phyloP scores from a whole-genome alignment of 2,113 vertebrate species.

The Loxodonta africana region DNA sequence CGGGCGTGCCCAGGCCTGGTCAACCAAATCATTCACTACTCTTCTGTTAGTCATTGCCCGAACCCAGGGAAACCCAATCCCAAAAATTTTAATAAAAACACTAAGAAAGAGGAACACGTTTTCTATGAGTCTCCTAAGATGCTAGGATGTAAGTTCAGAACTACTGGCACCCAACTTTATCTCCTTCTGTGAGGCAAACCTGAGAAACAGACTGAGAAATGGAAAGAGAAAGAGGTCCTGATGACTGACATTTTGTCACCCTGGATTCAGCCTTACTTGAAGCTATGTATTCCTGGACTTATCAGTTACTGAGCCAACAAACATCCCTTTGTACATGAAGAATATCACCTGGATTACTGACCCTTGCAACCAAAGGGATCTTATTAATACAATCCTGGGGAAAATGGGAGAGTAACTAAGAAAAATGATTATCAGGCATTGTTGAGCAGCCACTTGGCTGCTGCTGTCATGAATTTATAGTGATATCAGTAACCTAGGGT shows the following conservation, averaged over 20 bases:
- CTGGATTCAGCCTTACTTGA: neutral
- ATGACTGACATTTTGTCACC: neutral
- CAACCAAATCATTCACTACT: neutral
- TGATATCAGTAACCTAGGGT: neutral
- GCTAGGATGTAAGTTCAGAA: neutral
- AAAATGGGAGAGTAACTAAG: neutral
- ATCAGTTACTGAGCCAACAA: neutral
- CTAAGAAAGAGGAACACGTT: neutral
- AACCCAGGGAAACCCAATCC: neutral
- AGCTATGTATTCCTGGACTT: neutral
- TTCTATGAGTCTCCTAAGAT: neutral
- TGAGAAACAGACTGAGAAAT: neutral
- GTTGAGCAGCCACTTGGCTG: neutral
- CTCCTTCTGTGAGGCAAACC: neutral
- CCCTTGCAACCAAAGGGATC: neutral
- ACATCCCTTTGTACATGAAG: neutral
- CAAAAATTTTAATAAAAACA: neutral
- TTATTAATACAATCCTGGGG: neutral
- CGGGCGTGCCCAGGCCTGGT: neutral
- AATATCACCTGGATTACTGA: neutral
- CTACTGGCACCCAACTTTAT: neutral
- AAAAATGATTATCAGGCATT: neutral
- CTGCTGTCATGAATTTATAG: neutral
- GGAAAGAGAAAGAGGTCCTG: neutral
- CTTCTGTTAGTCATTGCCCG: neutral